Evolutionary conservation across 2,113 vertebrate species (phyloP).

Genomic region (Formicarius rufipectus): DNA sequence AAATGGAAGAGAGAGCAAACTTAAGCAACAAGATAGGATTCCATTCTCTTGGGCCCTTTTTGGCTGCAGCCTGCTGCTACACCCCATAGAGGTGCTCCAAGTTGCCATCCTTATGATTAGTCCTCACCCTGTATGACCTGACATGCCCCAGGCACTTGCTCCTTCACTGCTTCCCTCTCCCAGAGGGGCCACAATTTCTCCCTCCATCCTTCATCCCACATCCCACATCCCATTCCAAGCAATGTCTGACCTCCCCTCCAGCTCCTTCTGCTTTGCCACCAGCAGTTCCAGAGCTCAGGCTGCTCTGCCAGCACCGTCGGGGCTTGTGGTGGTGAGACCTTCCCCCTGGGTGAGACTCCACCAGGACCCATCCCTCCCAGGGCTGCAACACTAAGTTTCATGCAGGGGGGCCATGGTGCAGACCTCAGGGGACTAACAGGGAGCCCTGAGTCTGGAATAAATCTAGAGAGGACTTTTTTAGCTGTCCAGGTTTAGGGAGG

Average conservation of each 20-base stretch:
- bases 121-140: rapidly evolving
- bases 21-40: background rate
- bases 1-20: background rate
- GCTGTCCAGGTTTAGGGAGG: background rate
- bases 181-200: background rate
- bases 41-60: background rate
- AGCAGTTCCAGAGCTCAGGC: rapidly evolving
- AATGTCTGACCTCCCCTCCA: background rate
- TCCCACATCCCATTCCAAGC: too few species aligned
- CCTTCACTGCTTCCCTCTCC: background rate
- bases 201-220: background rate
- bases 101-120: background rate
- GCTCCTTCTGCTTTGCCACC: background rate
- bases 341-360: background rate
- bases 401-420: background rate
- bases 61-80: background rate
- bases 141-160: background rate
- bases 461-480: background rate
- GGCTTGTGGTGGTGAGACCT: rapidly evolving
- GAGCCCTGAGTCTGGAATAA: background rate
- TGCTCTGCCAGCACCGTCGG: rapidly evolving
- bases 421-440: rapidly evolving
- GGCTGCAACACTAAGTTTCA: background rate
- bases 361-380: background rate
- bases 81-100: rapidly evolving